These are phyloP conservation scores for Rhabdophis nuchalis DNA, from an alignment of 2,797 vertebrate species.

Conservation along the genomic window DNA sequence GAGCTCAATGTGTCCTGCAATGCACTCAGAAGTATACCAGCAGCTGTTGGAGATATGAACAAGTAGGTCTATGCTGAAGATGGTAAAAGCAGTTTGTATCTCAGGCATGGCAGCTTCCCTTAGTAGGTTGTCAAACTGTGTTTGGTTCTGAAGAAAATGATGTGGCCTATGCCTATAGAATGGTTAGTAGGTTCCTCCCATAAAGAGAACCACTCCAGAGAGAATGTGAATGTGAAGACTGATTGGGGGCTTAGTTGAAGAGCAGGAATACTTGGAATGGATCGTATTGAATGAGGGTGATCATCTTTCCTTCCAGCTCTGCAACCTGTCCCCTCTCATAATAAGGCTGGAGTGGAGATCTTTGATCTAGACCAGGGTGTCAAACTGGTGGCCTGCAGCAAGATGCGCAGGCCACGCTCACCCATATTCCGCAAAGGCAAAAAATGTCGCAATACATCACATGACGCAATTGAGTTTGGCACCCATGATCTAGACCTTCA, in stretches of 20 bases:
- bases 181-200: background rate
- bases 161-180: background rate
- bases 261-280: background rate
- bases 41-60: slow-evolving; percentile 82
- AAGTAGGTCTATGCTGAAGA: slow-evolving; percentile 75
- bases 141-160: background rate
- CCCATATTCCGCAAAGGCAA: background rate
- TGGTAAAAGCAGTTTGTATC: background rate
- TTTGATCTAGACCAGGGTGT: background rate
- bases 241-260: background rate
- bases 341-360: background rate
- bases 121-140: background rate
- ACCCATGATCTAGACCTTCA: background rate
- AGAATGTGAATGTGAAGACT: background rate
- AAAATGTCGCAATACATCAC: background rate
- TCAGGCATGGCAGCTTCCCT: background rate
- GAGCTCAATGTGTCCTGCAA: slow-evolving; percentile 97
- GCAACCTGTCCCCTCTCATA: background rate
- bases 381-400: too few species aligned
- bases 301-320: background rate
- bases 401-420: background rate
- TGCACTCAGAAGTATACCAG: slow-evolving; percentile 80
- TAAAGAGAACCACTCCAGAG: background rate
- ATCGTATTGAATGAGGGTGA: background rate
- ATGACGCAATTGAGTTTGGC: background rate